These are phyloP conservation scores for Euleptes europaea DNA, from an alignment of 2,113 vertebrate species.

Conservation along the genomic window DNA sequence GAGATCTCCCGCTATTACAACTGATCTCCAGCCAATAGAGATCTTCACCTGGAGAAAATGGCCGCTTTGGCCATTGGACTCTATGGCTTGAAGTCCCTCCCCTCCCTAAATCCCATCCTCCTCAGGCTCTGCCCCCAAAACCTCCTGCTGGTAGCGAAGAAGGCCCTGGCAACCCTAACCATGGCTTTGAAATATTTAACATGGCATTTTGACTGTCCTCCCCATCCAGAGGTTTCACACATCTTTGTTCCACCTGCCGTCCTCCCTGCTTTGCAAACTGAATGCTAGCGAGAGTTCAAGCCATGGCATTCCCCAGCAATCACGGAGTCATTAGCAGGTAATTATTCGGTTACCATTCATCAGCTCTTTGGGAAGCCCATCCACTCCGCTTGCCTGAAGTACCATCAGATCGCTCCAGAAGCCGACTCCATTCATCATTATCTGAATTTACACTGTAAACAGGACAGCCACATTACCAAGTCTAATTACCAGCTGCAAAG, in stretches of 20 bases:
- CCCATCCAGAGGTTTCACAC: background rate
- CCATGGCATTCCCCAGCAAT: slow-evolving; percentile 43
- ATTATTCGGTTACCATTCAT: slow-evolving; percentile 59
- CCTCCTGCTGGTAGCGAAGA: too few species aligned
- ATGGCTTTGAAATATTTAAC: background rate
- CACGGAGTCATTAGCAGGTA: slow-evolving; percentile 53
- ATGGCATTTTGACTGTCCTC: background rate
- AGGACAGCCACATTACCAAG: slow-evolving; percentile 77
- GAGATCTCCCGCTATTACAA: too few species aligned
- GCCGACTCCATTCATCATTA: slow-evolving; percentile 77
- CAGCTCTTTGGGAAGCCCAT: slow-evolving; percentile 67
- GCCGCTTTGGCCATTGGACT: too few species aligned
- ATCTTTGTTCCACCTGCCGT: background rate
- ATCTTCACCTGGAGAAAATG: too few species aligned
- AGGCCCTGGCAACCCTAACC: too few species aligned
- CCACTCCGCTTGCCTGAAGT: slow-evolving; percentile 61
- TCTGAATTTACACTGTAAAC: slow-evolving; percentile 78
- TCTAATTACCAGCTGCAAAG: slow-evolving; percentile 80
- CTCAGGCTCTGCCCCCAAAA: too few species aligned
- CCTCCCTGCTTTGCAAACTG: background rate
- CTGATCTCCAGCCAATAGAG: too few species aligned
- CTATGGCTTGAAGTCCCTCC: too few species aligned
- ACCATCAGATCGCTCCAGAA: slow-evolving; percentile 61
- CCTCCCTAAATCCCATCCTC: too few species aligned
- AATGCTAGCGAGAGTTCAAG: slow-evolving; percentile 37